phyloP scores from a whole-genome alignment of 2,113 vertebrate species.

The Leucosticte australis region DNA sequence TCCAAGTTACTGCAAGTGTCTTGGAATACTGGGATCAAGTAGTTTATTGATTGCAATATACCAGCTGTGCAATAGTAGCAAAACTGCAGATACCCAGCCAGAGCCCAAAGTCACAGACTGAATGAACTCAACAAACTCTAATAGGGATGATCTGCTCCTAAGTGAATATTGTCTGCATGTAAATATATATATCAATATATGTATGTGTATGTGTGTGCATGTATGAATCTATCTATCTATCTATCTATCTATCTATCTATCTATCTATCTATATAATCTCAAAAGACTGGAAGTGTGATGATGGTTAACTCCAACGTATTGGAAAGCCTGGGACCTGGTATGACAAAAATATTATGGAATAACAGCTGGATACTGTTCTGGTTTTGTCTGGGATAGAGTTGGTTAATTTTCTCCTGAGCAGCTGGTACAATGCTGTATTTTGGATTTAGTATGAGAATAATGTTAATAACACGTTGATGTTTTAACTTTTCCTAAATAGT shows the following conservation, averaged over 20 bases:
- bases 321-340: neutral
- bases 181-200: rapidly evolving
- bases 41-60: constrained; percentile 28
- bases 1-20: constrained; percentile 24
- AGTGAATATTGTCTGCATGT: neutral
- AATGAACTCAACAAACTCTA: neutral
- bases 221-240: rapidly evolving
- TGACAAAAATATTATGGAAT: neutral
- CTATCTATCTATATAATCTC: neutral
- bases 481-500: neutral
- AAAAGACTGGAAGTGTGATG: neutral
- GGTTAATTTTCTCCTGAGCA: neutral
- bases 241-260: neutral
- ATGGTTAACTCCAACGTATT: neutral
- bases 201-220: rapidly evolving
- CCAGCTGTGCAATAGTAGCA: neutral
- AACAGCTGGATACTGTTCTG: neutral
- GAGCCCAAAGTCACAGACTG: neutral
- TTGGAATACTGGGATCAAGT: constrained; percentile 30
- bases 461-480: neutral
- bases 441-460: neutral
- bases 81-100: neutral
- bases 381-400: neutral
- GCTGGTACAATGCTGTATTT: neutral
- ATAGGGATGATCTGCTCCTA: neutral